Conservation (phyloP, 2,888 invertebrate genomes). For the Argyresthia albistria region DNA sequence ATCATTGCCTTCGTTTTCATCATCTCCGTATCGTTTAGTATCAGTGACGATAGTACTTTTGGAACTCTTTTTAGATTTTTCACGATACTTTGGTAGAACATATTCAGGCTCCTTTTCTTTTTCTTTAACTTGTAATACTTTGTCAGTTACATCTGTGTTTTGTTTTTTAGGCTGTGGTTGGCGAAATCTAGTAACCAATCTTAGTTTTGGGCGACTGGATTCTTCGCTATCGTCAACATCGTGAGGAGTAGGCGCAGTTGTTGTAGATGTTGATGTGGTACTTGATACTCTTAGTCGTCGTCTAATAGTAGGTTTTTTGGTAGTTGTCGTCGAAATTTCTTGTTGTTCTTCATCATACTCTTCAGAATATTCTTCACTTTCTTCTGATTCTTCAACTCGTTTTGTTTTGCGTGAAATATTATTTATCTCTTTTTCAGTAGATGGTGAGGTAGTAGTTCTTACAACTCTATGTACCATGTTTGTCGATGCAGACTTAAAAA, state of each 20-base stretch:
- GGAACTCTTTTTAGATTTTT: constrained; percentile 51
- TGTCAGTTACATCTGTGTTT: constrained; percentile 7
- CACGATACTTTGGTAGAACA: constrained; percentile 36
- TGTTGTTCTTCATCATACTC: constrained; percentile 33
- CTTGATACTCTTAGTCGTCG: constrained; percentile 14
- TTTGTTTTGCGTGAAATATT: constrained; percentile 3
- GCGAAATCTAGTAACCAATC: constrained; percentile 43
- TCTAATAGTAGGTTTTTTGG: constrained; percentile 28
- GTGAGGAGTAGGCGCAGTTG: constrained; percentile 25
- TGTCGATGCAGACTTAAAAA: constrained; percentile 35
- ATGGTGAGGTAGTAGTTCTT: constrained; percentile 7
- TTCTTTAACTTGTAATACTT: constrained; percentile 12
- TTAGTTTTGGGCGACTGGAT: constrained; percentile 28
- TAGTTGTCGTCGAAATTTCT: constrained; percentile 28
- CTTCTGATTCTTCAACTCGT: constrained; percentile 14
- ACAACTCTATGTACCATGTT: constrained; percentile 13
- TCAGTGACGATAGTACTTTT: constrained; percentile 61
- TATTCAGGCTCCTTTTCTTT: constrained; percentile 2
- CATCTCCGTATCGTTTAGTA: constrained; percentile 49
- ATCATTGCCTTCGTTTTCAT: constrained; percentile 2
- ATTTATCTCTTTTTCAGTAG: not conserved
- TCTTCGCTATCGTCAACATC: constrained; percentile 16
- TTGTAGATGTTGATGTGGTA: constrained; percentile 17
- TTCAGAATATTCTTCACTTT: constrained; percentile 30
- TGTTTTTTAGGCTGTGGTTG: constrained; percentile 22